These are phyloP conservation scores for Aurelia aurita complex sp. Pacific DNA, from an alignment of 30 jellyfish, hydroid and myxozoan genomes.

Conservation along the genomic window DNA sequence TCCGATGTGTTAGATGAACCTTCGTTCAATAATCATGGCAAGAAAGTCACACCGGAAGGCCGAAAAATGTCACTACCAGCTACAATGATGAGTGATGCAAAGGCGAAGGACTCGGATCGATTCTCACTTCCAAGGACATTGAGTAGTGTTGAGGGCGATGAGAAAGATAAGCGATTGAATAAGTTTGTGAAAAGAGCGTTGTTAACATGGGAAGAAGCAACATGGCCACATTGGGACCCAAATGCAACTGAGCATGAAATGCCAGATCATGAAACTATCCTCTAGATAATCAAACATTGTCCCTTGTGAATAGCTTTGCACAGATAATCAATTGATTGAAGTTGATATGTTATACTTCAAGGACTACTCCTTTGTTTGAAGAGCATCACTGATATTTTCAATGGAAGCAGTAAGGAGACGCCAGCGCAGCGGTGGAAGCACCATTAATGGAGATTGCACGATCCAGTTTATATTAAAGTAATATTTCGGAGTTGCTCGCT, in stretches of 20 bases:
- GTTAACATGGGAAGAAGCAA: slow-evolving; percentile 60
- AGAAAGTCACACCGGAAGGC: slow-evolving; percentile 17
- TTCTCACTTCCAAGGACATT: slow-evolving; percentile 27
- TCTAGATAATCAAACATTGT: slow-evolving; percentile 4
- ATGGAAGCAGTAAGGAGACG: no score
- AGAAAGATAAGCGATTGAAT: not conserved
- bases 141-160: slow-evolving; percentile 3
- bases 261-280: slow-evolving; percentile 88
- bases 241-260: slow-evolving; percentile 62
- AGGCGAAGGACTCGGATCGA: slow-evolving; percentile 17
- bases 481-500: no score
- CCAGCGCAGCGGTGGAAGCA: no score
- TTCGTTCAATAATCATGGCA: slow-evolving; percentile 41
- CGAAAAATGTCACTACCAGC: slow-evolving; percentile 77
- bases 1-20: slow-evolving; percentile 87
- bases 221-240: slow-evolving; percentile 92
- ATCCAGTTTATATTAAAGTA: no score
- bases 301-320: not conserved
- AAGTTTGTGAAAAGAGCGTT: slow-evolving; percentile 20
- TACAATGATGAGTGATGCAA: slow-evolving; percentile 10
- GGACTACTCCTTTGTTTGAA: no score
- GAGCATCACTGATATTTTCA: no score
- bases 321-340: no score
- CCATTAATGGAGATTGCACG: no score
- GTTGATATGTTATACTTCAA: no score